Evolutionary conservation across 2,888 invertebrate genomes (phyloP), one percentile per base, ranked within the genome.

Genomic region (Neoscelio sp.): DNA sequence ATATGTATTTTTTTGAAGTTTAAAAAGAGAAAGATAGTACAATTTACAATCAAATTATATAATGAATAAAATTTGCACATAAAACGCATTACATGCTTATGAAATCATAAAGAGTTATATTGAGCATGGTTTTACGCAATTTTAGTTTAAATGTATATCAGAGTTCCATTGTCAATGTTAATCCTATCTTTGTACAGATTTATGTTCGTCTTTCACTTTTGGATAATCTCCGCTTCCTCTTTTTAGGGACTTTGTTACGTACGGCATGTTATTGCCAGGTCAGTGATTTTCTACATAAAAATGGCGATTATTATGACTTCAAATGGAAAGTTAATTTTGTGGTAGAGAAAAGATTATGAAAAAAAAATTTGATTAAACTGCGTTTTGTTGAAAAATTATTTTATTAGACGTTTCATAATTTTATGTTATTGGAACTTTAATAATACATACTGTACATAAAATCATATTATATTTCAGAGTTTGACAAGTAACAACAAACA

Each of bases 161-260:
- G 33, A 20, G 28, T 13, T 0, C 33, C 13, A 64, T 64, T 64
- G 64, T 64, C 64, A 44, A 48, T 64, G 64, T 38, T 64, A 64
- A 64, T 64, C 64, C 64, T 64, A 50, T 64, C 64, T 64, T 50
- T 38, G 64, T 17, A 12, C 48, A 38, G 48, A 64, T 64, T 48
- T 64, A 64, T 64, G 64, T 10, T 23, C 35, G 64, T 64, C 64
- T 64, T 64, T 64, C 64, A 64, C 64, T 50, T 64, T 50, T 50
- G 15, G 38, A 18, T 64, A 64, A 64, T 64, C 64, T 50, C 48
- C 26, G 26, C 26, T 38, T 38, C 48, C 48, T n/a, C n/a, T 64
- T 64, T 50, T 64, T 13, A 35, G 48, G 64, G 17, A 64, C 18
- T 62, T 48, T 26, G 62, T 48, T 46, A 35, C 62, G 60, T 46